Percentiles rank a stretch among this genome's conserved stretches.
Conservation (phyloP, 2,113 vertebrate species). For the Mus pahari region DNA sequence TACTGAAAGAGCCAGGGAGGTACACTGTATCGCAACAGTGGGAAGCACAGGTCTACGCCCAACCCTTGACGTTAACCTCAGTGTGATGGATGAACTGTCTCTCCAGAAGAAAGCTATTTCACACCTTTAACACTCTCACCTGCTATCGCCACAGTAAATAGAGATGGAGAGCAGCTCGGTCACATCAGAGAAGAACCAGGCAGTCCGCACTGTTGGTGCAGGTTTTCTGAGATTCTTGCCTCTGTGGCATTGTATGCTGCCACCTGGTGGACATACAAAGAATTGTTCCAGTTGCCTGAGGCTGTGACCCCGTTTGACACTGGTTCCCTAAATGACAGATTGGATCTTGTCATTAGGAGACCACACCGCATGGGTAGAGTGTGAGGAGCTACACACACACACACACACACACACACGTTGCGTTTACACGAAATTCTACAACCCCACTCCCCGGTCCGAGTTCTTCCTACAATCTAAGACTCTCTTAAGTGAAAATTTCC, state of each 20-base stretch:
- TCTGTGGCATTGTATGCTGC: constrained; percentile 76
- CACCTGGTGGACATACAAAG: constrained; percentile 82
- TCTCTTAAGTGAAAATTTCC: no score
- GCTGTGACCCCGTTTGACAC: not conserved
- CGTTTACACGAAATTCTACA: not conserved
- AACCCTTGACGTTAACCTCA: not conserved
- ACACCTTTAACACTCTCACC: no score
- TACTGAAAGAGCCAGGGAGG: not conserved
- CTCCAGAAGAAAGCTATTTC: not conserved
- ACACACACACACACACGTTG: no score
- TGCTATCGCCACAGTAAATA: no score
- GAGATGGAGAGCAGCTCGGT: not conserved
- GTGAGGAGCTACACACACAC: no score
- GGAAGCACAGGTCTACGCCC: not conserved
- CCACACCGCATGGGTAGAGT: no score
- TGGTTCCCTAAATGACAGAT: not conserved
- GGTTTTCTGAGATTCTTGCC: not conserved
- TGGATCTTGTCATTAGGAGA: no score
- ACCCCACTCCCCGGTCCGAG: not conserved
- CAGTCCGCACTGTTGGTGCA: fast-evolving
- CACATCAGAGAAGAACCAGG: not conserved
- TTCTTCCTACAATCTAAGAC: not conserved
- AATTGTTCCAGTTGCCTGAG: constrained; percentile 42
- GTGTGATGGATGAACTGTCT: not conserved
- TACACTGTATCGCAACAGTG: no score